A percentile compares a stretch with the other conserved stretches of the same genome.
phyloP scores from a whole-genome alignment of 2,888 invertebrate genomes.

The Dicyrtoma fusca region DNA sequence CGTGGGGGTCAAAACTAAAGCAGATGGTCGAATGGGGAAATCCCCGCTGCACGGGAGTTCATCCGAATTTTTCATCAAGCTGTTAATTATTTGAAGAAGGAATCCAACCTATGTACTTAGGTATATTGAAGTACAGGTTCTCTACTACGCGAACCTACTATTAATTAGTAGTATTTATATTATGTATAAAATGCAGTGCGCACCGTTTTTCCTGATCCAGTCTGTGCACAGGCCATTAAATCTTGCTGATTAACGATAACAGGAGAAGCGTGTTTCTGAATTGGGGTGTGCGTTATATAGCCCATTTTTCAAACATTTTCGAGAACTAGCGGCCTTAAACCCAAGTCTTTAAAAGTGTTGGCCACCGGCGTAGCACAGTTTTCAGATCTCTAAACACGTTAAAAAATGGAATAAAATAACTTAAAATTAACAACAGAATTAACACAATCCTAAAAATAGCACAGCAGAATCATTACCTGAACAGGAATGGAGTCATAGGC shows the following conservation, averaged over 20 bases:
- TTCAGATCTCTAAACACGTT: slow-evolving; percentile 70
- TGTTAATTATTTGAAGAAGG: slow-evolving; percentile 82
- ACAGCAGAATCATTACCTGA: slow-evolving; percentile 74
- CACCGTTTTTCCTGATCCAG: slow-evolving; percentile 33
- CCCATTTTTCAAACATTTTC: slow-evolving; percentile 79
- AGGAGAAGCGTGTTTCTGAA: slow-evolving; percentile 90
- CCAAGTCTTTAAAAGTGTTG: slow-evolving; percentile 71
- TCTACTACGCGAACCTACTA: too few species aligned
- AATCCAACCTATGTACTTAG: slow-evolving; percentile 73
- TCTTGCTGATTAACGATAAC: slow-evolving; percentile 79
- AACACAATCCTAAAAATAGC: neutral
- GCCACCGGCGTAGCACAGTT: slow-evolving; percentile 70
- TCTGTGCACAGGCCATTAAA: slow-evolving; percentile 97
- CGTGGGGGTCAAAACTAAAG: slow-evolving; percentile 87
- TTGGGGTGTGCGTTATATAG: slow-evolving; percentile 86
- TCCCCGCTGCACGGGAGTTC: neutral
- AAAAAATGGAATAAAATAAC: too few species aligned
- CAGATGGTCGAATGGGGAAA: slow-evolving; percentile 72
- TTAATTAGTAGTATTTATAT: too few species aligned
- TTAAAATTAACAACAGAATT: slow-evolving; percentile 11
- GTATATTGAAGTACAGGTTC: too few species aligned
- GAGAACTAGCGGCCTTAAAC: slow-evolving; percentile 70
- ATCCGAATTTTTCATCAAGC: slow-evolving; percentile 64
- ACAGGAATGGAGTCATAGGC: slow-evolving; percentile 87
- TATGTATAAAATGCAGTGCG: neutral